These are phyloP conservation scores for Sebastolobus alascanus DNA, from an alignment of 2,797 vertebrate species.

Conservation along the genomic window DNA sequence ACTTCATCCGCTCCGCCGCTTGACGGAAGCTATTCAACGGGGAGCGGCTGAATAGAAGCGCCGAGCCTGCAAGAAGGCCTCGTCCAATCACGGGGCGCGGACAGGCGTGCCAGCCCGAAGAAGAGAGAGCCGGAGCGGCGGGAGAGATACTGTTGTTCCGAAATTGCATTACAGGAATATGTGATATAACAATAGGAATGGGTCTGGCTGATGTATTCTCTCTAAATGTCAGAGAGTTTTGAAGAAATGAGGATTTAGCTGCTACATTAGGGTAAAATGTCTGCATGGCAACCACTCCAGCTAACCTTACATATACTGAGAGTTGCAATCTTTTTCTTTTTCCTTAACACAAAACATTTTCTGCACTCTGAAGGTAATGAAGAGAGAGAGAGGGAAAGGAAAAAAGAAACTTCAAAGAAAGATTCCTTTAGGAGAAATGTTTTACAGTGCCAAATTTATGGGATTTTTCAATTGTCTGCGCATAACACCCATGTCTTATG, in stretches of 20 bases:
- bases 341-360: constrained; percentile 56
- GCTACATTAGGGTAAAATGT: constrained; percentile 17
- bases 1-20: constrained; percentile 67
- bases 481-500: constrained; percentile 79
- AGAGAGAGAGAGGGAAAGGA: neutral
- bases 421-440: constrained; percentile 71
- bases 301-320: constrained; percentile 8
- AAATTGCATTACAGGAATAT: constrained; percentile 80
- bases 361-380: constrained; percentile 46
- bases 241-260: constrained; percentile 38
- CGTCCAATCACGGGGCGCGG: constrained; percentile 70
- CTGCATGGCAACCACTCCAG: constrained; percentile 13
- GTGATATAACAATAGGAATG: constrained; percentile 59
- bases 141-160: constrained; percentile 70
- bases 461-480: constrained; percentile 74
- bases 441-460: constrained; percentile 75
- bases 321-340: constrained; percentile 23
- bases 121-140: constrained; percentile 34
- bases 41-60: constrained; percentile 69
- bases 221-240: constrained; percentile 60
- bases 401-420: constrained; percentile 64
- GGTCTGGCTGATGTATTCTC: constrained; percentile 45
- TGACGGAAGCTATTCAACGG: constrained; percentile 72
- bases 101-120: constrained; percentile 33
- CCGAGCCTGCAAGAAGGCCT: constrained; percentile 61